These are phyloP conservation scores for Sebastes trivittatus DNA, from an alignment of 2,797 vertebrate genomes.

Conservation along the genomic window DNA sequence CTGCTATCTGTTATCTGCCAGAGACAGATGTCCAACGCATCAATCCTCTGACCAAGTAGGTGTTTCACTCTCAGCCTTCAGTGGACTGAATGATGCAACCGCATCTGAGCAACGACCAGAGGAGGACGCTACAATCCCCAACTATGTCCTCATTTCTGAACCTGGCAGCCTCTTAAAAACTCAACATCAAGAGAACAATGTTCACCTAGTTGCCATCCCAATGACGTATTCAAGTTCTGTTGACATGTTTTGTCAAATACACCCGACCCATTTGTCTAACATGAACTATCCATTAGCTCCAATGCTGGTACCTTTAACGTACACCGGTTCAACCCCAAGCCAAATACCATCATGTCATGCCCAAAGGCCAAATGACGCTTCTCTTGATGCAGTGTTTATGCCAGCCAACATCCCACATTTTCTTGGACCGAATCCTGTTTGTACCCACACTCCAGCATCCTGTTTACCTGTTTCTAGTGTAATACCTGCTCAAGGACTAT, in stretches of 20 bases:
- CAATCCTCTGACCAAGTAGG: slow-evolving; percentile 6
- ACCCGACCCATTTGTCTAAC: background rate
- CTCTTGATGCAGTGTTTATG: background rate
- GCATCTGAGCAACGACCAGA: background rate
- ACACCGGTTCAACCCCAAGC: background rate
- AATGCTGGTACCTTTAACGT: slow-evolving; percentile 5
- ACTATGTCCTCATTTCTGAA: background rate
- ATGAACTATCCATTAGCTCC: background rate
- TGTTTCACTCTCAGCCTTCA: background rate
- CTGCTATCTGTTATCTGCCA: slow-evolving; percentile 29
- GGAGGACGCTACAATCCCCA: background rate
- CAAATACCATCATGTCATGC: background rate
- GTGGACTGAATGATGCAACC: background rate
- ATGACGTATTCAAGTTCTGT: background rate
- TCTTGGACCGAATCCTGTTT: background rate
- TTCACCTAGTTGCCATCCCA: background rate
- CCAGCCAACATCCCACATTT: background rate
- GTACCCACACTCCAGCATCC: background rate
- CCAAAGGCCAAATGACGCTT: background rate
- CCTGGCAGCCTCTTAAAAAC: background rate
- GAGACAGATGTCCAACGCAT: slow-evolving; percentile 4
- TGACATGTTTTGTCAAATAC: slow-evolving; percentile 20
- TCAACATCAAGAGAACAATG: background rate
- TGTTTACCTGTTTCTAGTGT: background rate
- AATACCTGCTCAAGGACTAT: slow-evolving; percentile 1